Conservation (phyloP, 2,113 vertebrate genomes). For the Paraplagusia blochii region DNA sequence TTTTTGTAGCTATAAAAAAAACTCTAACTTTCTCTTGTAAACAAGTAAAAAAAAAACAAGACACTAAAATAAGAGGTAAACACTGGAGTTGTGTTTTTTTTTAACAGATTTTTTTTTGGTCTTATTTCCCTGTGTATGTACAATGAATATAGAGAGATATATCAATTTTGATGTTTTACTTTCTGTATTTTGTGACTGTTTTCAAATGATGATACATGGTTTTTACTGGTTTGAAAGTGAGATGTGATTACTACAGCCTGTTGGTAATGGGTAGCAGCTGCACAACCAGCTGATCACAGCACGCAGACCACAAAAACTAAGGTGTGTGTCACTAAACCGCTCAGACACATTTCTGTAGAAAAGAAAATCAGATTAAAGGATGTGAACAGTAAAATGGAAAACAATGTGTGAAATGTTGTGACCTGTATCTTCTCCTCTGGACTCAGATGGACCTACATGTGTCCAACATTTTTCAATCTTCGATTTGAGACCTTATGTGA, state of each 20-base stretch:
- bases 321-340: background rate
- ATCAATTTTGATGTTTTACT: conserved; percentile 50
- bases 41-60: conserved; percentile 52
- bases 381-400: too few species aligned
- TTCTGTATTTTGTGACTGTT: conserved; percentile 56
- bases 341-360: background rate
- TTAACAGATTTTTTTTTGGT: conserved; percentile 40
- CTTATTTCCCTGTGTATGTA: conserved; percentile 61
- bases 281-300: conserved; percentile 42
- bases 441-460: too few species aligned
- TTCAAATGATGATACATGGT: conserved; percentile 36
- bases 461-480: too few species aligned
- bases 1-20: conserved; percentile 57
- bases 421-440: too few species aligned
- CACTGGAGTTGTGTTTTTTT: conserved; percentile 77
- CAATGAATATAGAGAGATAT: conserved; percentile 63
- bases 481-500: too few species aligned
- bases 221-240: conserved; percentile 47
- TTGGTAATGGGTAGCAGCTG: conserved; percentile 60
- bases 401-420: too few species aligned
- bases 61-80: conserved; percentile 75
- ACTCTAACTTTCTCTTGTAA: conserved; percentile 63
- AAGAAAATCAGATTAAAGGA: background rate
- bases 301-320: conserved; percentile 17
- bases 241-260: conserved; percentile 63